Percentiles rank a stretch among this genome's conserved stretches.
Conservation (phyloP, 1,140 invertebrate species). For the Rhagoletis zephyria region DNA sequence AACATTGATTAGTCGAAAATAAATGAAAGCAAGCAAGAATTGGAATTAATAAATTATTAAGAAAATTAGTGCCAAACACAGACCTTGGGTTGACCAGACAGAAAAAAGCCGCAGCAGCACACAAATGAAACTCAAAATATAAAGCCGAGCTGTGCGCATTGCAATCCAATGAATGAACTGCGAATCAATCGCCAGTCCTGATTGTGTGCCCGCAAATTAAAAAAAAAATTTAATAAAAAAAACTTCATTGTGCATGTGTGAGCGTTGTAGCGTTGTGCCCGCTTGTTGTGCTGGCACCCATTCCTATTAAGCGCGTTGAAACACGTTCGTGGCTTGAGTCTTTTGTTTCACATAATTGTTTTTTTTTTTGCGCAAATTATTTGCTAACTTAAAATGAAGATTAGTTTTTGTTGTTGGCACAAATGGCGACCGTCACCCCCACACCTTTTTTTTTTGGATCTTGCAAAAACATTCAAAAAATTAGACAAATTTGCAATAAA, state of each 20-base stretch:
- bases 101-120: background rate
- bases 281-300: background rate
- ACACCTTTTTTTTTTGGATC: background rate
- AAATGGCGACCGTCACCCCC: background rate
- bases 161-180: background rate
- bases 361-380: background rate
- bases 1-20: background rate
- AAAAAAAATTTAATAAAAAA: background rate
- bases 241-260: background rate
- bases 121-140: background rate
- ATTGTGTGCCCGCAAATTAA: background rate
- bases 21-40: background rate
- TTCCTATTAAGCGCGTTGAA: background rate
- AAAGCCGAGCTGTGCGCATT: background rate
- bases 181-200: background rate
- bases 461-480: background rate
- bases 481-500: constrained; percentile 3
- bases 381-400: constrained; percentile 2
- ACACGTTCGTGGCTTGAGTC: constrained; percentile 27
- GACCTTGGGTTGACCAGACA: background rate
- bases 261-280: constrained; percentile 7
- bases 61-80: background rate
- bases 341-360: background rate
- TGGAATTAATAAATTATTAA: background rate
- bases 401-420: constrained; percentile 19